A percentile compares a stretch with the other conserved stretches of the same genome.
phyloP scores from a whole-genome alignment of 1,140 invertebrate species.

The Melitaea cinxia region DNA sequence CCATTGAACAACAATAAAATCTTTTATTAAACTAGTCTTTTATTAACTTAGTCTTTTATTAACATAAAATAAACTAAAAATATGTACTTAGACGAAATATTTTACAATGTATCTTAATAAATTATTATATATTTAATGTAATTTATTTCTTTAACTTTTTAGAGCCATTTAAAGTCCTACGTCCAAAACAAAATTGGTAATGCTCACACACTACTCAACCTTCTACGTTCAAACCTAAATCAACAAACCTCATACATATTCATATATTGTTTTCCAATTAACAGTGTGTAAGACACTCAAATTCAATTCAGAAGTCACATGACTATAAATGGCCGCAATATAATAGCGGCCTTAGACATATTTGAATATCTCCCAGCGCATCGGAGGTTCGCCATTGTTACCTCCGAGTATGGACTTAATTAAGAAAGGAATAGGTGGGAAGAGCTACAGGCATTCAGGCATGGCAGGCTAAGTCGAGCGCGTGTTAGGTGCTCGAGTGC shows the following conservation, averaged over 20 bases:
- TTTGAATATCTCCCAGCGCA: constrained; percentile 78
- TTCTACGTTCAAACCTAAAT: constrained; percentile 6
- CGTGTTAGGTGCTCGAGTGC: constrained; percentile 28
- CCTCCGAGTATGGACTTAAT: constrained; percentile 79
- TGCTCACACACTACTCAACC: neutral
- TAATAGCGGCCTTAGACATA: constrained; percentile 76
- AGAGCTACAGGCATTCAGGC: constrained; percentile 71
- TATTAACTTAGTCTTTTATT: too few species aligned
- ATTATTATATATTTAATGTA: too few species aligned
- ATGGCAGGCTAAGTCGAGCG: constrained; percentile 23
- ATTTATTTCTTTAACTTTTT: too few species aligned
- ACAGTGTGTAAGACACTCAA: constrained; percentile 48
- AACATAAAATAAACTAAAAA: too few species aligned
- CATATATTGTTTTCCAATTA: constrained; percentile 48
- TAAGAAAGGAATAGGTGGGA: constrained; percentile 74
- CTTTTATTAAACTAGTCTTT: too few species aligned
- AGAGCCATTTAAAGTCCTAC: too few species aligned
- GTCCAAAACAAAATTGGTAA: neutral
- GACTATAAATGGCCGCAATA: constrained; percentile 68
- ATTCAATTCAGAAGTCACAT: constrained; percentile 58
- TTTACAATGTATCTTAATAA: too few species aligned
- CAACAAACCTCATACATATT: constrained; percentile 36
- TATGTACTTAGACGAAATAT: too few species aligned
- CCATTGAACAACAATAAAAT: too few species aligned
- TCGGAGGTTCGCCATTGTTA: constrained; percentile 73